Conservation (phyloP, 2,113 vertebrate genomes). For the Cairina moschata region DNA sequence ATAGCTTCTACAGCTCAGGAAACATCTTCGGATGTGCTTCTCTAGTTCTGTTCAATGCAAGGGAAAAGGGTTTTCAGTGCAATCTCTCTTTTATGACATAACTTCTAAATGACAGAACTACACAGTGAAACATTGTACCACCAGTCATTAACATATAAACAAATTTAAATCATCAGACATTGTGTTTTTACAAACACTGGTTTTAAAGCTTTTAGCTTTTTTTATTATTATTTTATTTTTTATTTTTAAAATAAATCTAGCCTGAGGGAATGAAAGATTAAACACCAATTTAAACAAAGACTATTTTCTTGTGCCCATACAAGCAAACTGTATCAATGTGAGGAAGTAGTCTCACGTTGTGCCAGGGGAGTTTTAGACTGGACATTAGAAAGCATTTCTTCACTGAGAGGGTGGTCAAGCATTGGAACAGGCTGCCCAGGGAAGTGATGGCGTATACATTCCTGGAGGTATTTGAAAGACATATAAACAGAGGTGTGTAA, state of each 20-base stretch:
- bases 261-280: background rate
- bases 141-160: background rate
- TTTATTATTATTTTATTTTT: background rate
- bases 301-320: slow-evolving; percentile 7
- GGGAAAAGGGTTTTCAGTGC: background rate
- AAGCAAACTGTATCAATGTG: background rate
- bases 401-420: background rate
- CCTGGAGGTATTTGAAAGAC: background rate
- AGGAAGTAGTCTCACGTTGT: background rate
- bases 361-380: background rate
- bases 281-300: background rate
- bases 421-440: background rate
- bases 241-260: background rate
- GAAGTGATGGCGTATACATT: background rate
- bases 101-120: slow-evolving; percentile 12
- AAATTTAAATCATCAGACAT: background rate
- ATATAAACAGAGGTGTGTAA: background rate
- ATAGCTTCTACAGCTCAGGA: slow-evolving; percentile 40
- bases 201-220: background rate
- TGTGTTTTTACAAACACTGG: background rate
- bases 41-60: background rate
- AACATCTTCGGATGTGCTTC: background rate
- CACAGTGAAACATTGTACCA: background rate
- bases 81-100: background rate
- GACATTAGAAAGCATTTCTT: background rate